Evolutionary conservation across 2,888 invertebrate species (phyloP).

Genomic region (Horisme vitalbata): DNA sequence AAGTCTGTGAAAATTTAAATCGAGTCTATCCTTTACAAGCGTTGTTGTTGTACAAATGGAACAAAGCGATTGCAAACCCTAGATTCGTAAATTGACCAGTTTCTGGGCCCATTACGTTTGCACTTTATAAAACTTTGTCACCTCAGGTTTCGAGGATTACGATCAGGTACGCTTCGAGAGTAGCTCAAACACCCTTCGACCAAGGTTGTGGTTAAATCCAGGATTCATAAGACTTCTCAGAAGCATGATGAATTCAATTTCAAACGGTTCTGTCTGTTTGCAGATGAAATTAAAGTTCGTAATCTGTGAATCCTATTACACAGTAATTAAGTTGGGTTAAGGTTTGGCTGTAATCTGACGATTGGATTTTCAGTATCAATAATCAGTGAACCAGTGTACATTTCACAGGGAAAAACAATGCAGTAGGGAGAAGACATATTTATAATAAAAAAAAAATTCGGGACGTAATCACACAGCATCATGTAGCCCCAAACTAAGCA

Average conservation of each 20-base stretch:
- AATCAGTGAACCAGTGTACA: background rate
- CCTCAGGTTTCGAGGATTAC: conserved; percentile 2
- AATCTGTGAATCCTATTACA: background rate
- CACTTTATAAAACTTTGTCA: too few species aligned
- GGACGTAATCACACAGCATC: too few species aligned
- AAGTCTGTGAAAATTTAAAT: too few species aligned
- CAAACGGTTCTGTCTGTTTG: background rate
- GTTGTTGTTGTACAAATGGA: too few species aligned
- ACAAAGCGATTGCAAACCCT: too few species aligned
- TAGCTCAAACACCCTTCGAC: conserved; percentile 10
- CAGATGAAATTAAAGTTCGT: background rate
- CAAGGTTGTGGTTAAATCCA: conserved; percentile 2
- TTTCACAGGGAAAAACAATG: background rate
- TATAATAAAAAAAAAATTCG: too few species aligned
- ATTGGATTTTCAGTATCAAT: background rate
- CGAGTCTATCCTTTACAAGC: too few species aligned
- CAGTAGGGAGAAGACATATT: too few species aligned
- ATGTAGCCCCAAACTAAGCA: too few species aligned
- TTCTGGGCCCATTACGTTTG: too few species aligned
- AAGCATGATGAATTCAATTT: background rate
- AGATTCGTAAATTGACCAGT: background rate
- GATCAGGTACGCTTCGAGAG: background rate
- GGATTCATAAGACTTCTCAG: conserved; percentile 5
- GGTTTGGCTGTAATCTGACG: background rate
- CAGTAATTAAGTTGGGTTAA: background rate